phyloP scores from a whole-genome alignment of 1,140 invertebrate species.

The Pinna nobilis region DNA sequence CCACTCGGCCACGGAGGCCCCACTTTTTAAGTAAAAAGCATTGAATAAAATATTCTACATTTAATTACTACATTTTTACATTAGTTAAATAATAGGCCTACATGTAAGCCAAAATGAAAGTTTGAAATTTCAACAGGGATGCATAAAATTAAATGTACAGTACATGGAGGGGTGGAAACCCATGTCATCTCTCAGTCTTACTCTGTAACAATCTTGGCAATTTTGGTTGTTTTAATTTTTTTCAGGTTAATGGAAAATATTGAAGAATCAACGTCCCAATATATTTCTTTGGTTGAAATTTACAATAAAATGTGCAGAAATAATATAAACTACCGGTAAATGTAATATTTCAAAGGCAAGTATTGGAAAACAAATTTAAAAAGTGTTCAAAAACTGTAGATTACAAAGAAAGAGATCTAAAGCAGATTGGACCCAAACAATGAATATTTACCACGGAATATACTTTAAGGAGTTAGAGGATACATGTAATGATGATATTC shows the following conservation, averaged over 20 bases:
- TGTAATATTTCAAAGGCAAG: neutral
- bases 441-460: neutral
- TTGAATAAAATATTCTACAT: too few species aligned
- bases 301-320: neutral
- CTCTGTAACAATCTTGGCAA: too few species aligned
- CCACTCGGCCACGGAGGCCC: too few species aligned
- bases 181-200: too few species aligned
- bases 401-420: neutral
- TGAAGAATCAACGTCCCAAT: neutral
- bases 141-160: too few species aligned
- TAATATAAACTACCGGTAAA: too few species aligned
- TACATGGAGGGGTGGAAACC: too few species aligned
- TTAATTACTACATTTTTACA: too few species aligned
- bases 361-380: constrained; percentile 10
- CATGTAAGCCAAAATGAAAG: too few species aligned
- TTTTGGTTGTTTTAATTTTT: neutral
- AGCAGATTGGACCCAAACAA: neutral
- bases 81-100: too few species aligned
- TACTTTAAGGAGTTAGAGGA: neutral
- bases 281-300: neutral
- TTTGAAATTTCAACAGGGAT: too few species aligned
- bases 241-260: neutral
- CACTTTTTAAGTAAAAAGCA: too few species aligned
- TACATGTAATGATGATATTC: neutral
- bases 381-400: neutral